Conservation (phyloP, 1,140 invertebrate species). For the Palaemon carinicauda region DNA sequence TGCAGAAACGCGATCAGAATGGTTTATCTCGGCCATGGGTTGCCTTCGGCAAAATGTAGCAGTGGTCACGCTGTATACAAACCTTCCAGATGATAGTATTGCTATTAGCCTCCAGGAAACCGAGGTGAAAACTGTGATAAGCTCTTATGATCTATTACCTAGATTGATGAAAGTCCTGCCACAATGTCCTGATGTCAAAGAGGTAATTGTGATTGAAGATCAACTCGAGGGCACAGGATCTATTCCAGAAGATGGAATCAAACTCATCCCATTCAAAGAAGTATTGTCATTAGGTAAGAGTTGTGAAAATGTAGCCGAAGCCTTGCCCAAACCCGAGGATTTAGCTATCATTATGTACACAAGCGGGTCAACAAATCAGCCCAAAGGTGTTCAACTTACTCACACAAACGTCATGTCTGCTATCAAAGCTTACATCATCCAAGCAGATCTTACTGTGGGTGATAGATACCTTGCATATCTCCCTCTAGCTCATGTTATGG, state of each 20-base stretch:
- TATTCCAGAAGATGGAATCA: constrained; percentile 20
- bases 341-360: constrained; percentile 68
- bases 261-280: constrained; percentile 45
- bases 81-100: constrained; percentile 57
- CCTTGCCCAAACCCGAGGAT: constrained; percentile 41
- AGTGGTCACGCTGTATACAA: constrained; percentile 60
- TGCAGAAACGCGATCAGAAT: constrained; percentile 68
- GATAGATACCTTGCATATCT: constrained; percentile 62
- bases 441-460: constrained; percentile 60
- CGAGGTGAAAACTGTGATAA: constrained; percentile 57
- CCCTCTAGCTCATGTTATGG: constrained; percentile 62
- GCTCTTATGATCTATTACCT: constrained; percentile 57
- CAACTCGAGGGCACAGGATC: constrained; percentile 59
- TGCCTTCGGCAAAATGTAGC: constrained; percentile 62
- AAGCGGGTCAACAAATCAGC: constrained; percentile 70
- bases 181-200: constrained; percentile 33
- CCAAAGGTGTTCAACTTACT: constrained; percentile 71
- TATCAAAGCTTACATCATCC: constrained; percentile 53
- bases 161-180: constrained; percentile 50
- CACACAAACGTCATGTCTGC: constrained; percentile 59
- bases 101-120: constrained; percentile 57
- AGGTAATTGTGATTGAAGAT: constrained; percentile 59
- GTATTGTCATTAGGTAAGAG: constrained; percentile 25
- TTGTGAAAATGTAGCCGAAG: not conserved
- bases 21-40: constrained; percentile 67